Percentiles rank a stretch among this genome's conserved stretches.
Evolutionary conservation across 2,888 invertebrate genomes (phyloP).

Genomic region (Bugulina stolonifera): DNA sequence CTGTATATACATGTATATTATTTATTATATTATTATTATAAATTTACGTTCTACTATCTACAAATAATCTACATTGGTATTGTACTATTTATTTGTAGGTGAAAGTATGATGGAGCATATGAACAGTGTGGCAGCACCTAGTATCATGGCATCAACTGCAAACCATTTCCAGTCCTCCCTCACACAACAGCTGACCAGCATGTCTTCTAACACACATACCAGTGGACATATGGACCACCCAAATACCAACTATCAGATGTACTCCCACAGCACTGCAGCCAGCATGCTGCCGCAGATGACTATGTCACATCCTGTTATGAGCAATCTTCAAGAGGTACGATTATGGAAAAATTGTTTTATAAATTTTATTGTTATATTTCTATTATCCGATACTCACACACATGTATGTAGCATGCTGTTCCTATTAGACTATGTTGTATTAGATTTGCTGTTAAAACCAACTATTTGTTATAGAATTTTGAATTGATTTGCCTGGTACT

Average conservation of each 20-base stretch:
- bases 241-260: conserved; percentile 29
- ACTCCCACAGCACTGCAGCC: conserved; percentile 32
- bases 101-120: neutral
- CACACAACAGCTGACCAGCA: conserved; percentile 15
- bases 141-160: neutral
- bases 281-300: conserved; percentile 19
- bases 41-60: too few relatives aligned
- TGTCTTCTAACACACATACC: conserved; percentile 1
- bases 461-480: too few relatives aligned
- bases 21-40: too few relatives aligned
- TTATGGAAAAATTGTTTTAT: too few relatives aligned
- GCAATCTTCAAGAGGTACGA: conserved; percentile 34
- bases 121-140: neutral
- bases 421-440: too few relatives aligned
- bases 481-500: too few relatives aligned
- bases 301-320: conserved; percentile 35
- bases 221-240: neutral
- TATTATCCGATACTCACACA: too few relatives aligned
- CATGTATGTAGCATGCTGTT: too few relatives aligned
- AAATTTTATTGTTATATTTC: too few relatives aligned
- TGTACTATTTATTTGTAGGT: neutral
- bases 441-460: too few relatives aligned
- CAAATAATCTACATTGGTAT: too few relatives aligned
- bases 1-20: too few relatives aligned
- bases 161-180: neutral